These are phyloP conservation scores for Cheirogaleus medius DNA, from an alignment of 2,113 vertebrate species.

Conservation along the genomic window DNA sequence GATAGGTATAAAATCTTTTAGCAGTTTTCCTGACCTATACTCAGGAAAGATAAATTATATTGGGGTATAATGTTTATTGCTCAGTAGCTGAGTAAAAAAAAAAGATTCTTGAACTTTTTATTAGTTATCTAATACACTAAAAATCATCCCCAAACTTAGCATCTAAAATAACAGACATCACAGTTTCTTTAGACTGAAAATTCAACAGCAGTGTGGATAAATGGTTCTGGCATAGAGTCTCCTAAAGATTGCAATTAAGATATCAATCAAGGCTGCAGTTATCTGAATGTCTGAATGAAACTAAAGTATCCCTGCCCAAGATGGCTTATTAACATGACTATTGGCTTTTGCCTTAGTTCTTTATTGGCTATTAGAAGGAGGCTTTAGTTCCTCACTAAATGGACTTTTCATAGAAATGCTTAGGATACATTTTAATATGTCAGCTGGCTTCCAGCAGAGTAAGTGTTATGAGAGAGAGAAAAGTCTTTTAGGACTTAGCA, in stretches of 20 bases:
- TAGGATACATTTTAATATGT: not conserved
- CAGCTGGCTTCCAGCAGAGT: not conserved
- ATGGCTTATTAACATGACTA: not conserved
- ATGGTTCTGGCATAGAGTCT: not conserved
- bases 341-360: not conserved
- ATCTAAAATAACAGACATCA: not conserved
- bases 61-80: not conserved
- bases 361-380: not conserved
- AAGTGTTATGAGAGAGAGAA: not conserved
- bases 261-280: not conserved
- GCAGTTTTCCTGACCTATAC: not conserved
- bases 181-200: not conserved
- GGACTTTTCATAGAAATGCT: not conserved
- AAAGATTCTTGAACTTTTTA: not conserved
- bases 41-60: not conserved
- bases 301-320: fast-evolving
- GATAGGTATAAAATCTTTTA: not conserved
- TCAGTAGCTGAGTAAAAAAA: not conserved
- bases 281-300: not conserved
- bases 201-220: not conserved
- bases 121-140: not conserved
- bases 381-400: not conserved
- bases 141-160: not conserved
- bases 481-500: not conserved
- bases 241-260: not conserved